Evolutionary conservation across 2,888 invertebrate genomes (phyloP).

Genomic region (Orthosia gothica): DNA sequence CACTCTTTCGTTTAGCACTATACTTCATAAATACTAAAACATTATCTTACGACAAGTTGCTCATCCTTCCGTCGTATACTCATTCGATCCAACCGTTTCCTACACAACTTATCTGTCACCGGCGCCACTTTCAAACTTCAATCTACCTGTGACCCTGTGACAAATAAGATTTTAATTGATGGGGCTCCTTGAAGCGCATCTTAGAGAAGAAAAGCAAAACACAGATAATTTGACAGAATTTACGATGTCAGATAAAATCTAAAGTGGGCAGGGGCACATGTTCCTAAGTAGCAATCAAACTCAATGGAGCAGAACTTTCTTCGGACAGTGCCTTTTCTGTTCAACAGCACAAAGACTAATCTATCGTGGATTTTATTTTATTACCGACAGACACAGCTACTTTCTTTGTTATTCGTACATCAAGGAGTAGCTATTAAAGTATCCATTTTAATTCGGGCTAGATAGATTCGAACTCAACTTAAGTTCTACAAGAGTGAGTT

Average conservation of each 20-base stretch:
- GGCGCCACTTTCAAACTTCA: not conserved
- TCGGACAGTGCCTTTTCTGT: conserved; percentile 42
- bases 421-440: conserved; percentile 1
- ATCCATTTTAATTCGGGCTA: not conserved
- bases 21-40: no score
- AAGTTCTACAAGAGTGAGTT: not conserved
- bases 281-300: conserved; percentile 12
- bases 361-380: conserved; percentile 46
- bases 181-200: conserved; percentile 22
- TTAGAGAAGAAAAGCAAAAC: not conserved
- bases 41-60: no score
- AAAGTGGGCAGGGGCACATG: conserved; percentile 31
- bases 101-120: not conserved
- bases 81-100: not conserved
- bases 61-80: not conserved
- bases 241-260: conserved; percentile 49
- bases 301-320: conserved; percentile 37
- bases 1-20: no score
- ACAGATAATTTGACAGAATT: conserved; percentile 18
- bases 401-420: conserved; percentile 38
- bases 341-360: conserved; percentile 44
- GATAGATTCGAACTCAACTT: not conserved
- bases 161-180: not conserved
- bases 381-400: conserved; percentile 22
- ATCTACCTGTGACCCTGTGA: not conserved